These are phyloP conservation scores for Agrilus cyanescens DNA, from an alignment of 2,888 invertebrate genomes.

Conservation along the genomic window DNA sequence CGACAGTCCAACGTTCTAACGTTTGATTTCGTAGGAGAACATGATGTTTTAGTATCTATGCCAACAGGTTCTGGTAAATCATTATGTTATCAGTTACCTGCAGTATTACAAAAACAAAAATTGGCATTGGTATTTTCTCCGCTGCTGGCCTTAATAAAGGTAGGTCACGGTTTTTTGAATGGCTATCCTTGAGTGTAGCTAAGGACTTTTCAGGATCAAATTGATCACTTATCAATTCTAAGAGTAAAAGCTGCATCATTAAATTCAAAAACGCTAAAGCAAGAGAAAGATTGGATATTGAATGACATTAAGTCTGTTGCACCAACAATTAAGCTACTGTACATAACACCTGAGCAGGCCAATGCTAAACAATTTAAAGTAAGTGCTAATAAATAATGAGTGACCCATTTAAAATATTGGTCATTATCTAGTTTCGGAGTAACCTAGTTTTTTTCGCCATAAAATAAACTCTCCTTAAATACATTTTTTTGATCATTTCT, in stretches of 20 bases:
- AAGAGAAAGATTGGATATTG: slow-evolving; percentile 66
- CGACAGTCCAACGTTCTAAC: neutral
- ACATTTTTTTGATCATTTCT: too few species aligned
- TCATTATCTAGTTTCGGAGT: too few species aligned
- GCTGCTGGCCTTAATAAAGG: slow-evolving; percentile 86
- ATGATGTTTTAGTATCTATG: slow-evolving; percentile 94
- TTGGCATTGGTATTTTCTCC: slow-evolving; percentile 94
- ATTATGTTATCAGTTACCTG: slow-evolving; percentile 92
- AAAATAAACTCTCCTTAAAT: too few species aligned
- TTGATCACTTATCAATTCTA: slow-evolving; percentile 67
- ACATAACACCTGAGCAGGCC: slow-evolving; percentile 95
- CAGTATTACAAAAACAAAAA: slow-evolving; percentile 65
- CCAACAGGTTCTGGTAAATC: slow-evolving; percentile 98
- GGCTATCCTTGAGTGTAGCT: neutral
- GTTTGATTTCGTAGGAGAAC: slow-evolving; percentile 47
- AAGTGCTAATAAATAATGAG: neutral
- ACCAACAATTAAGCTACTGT: slow-evolving; percentile 74
- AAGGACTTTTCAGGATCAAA: slow-evolving; percentile 64
- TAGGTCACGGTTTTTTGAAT: slow-evolving; percentile 20
- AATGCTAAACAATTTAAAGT: slow-evolving; percentile 63
- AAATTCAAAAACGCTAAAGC: slow-evolving; percentile 77
- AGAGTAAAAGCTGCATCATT: slow-evolving; percentile 79
- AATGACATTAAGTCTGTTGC: slow-evolving; percentile 56
- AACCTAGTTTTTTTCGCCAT: too few species aligned
- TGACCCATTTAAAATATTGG: neutral